Base-by-base conservation (phyloP, 2,113 vertebrate species). In the Mola mola region DNA sequence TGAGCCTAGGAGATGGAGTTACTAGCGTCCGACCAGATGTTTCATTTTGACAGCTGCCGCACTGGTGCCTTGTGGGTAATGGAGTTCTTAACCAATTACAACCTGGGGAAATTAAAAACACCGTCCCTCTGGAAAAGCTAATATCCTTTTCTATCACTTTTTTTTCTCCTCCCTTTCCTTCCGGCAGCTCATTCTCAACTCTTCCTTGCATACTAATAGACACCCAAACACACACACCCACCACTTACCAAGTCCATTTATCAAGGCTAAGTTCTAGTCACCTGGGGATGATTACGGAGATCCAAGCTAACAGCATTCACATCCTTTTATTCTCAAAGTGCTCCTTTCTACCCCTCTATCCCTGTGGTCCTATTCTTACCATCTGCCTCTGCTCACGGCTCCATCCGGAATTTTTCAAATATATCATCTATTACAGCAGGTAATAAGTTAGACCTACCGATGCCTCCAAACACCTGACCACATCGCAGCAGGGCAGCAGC, bases 21-120 rank as follows among this genome's bases (percentile, higher is more conserved):
- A 85, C 85, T 63, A 53, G 80, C 76, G 60, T 65, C 78, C 60
- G 67, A 62, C 83, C 83, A 87, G 83, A 76, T 90, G 88, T 79
- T 90, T 87, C 37, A 72, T 67, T 60, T 73, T 85, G 82, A 86
- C 83, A 84, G 85, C 76, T 83, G 82, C 72, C 66, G 56, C 76
- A 84, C 55, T 46, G 62, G 34, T 82, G 87, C 76, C 85, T 85
- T 84, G 15, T 86, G 85, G 87, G 85, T 88, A 90, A 90, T 83
- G 80, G 72, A 87, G 87, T 88, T 87, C 79, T 79, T 87, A 88
- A 86, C 80, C 87, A 88, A 87, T 86, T 84, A 82, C 80, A 85
- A 77, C 72, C 87, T 58, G 44, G 87, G 85, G 87, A 90, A 90
- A 90, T 90, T 87, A 88, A 87, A 85, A 86, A 80, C 63, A 81